A percentile compares a stretch with the other conserved stretches of the same genome.
phyloP scores from a whole-genome alignment of 2,888 invertebrate genomes.

The Drosophila incognita region DNA sequence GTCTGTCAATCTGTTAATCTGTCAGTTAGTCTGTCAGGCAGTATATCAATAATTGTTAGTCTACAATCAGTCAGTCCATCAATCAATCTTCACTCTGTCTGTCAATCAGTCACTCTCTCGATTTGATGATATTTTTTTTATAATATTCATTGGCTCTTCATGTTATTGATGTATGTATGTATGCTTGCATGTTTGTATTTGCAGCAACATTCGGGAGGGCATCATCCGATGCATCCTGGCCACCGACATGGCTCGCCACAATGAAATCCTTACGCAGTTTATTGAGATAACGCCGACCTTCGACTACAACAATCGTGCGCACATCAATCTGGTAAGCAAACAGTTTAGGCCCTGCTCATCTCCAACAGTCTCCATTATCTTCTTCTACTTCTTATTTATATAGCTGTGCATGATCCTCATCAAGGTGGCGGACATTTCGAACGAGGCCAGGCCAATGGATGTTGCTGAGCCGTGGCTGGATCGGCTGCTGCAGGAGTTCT shows the following conservation, averaged over 20 bases:
- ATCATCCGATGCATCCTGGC: conserved; percentile 92
- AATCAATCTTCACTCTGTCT: not conserved
- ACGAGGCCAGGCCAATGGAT: conserved; percentile 92
- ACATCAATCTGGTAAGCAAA: conserved; percentile 88
- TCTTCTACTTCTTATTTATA: not conserved
- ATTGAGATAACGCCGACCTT: conserved; percentile 88
- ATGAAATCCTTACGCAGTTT: conserved; percentile 91
- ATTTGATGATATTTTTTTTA: not conserved
- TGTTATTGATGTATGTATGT: not conserved
- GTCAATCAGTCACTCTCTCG: not conserved
- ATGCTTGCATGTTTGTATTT: conserved; percentile 43
- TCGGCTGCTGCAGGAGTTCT: conserved; percentile 89
- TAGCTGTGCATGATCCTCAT: conserved; percentile 92
- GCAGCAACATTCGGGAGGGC: conserved; percentile 89
- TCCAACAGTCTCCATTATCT: not conserved
- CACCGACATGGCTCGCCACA: conserved; percentile 92
- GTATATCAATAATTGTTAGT: not conserved
- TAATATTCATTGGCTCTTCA: not conserved
- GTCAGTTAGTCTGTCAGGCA: not conserved
- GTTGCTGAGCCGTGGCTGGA: conserved; percentile 94
- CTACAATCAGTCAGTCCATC: not conserved
- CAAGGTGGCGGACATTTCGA: conserved; percentile 93
- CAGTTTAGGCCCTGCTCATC: not conserved
- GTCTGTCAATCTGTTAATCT: not conserved
- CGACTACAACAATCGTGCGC: conserved; percentile 89